Conservation (phyloP, 2,797 vertebrate species). For the Stomatorhinus walkeri region DNA sequence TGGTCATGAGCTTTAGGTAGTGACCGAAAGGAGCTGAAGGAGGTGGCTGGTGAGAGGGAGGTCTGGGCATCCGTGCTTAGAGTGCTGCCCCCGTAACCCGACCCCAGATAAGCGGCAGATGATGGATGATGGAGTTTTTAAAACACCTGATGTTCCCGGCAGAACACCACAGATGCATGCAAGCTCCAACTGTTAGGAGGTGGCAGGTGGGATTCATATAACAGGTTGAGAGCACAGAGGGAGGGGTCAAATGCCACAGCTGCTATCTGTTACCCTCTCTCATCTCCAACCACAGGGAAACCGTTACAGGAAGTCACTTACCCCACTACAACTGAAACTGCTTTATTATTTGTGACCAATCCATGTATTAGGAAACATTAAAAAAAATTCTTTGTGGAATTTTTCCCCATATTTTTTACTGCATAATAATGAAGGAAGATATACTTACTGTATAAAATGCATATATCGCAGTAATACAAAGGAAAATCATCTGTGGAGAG, state of each 20-base stretch:
- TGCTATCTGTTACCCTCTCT: constrained; percentile 42
- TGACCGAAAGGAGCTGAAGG: neutral
- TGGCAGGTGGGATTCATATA: constrained; percentile 37
- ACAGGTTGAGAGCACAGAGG: constrained; percentile 19
- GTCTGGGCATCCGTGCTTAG: neutral
- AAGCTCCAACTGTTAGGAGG: constrained; percentile 30
- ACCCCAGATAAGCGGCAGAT: neutral
- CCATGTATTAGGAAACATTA: neutral
- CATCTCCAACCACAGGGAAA: constrained; percentile 20
- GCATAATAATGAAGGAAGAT: neutral
- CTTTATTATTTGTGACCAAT: neutral
- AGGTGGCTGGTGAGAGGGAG: neutral
- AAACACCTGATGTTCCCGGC: neutral
- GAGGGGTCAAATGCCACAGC: constrained; percentile 28
- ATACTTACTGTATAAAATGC: neutral
- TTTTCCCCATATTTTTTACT: neutral
- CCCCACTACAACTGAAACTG: neutral
- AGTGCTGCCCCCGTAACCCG: neutral
- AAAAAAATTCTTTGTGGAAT: neutral
- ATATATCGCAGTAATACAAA: neutral
- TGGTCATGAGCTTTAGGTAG: neutral
- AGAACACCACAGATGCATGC: constrained; percentile 11
- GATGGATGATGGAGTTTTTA: neutral
- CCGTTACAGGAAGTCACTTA: constrained; percentile 20
- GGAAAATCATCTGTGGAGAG: neutral